Evolutionary conservation across 2,888 invertebrate species (phyloP), one percentile per base, ranked within the genome.

Genomic region (Oligia fasciuncula): DNA sequence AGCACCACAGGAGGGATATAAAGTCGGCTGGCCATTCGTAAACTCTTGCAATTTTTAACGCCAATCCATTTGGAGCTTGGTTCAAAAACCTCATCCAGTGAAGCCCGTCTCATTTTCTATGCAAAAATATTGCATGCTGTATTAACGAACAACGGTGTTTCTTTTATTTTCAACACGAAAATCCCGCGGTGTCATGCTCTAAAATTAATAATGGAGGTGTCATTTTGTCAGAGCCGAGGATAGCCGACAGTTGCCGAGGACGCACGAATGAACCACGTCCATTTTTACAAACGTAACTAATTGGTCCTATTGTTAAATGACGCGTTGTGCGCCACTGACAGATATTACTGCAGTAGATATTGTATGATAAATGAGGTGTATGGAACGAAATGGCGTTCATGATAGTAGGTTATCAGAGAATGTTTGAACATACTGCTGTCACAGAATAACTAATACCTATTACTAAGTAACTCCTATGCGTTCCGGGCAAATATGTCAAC

Each of bases 191-290:
- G 74, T 79, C 73, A 77, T 83, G 72, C 68, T 80, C 85, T 78
- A 80, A 84, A 87, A 81, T 88, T 84, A 85, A 87, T 80, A 82
- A 85, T 85, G 49, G 51, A 87, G 19, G 23, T 76, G 70, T 76
- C 74, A 83, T 78, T 68, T 68, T 46, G 40, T 29, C 70, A 63
- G 51, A 51, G 72, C 68, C 79, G 73, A 87, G 62, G 67, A 74
- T 65, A 43, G 63, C 79, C 80, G 70, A 85, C 49, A 73, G 78
- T 68, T 62, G 65, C 74, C 79, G 87, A 81, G 43, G 2, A 6
- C n/a, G 13, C n/a, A 77, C 78, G 75, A 77, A 49, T 14, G 63
- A 19, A 35, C 0, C 5, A 46, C 43, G 76, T 49, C 35, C 65
- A 57, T 72, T 76, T 81, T 81, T 77, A 72, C 63, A 49, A 73